Evolutionary conservation across 2,888 invertebrate species (phyloP).

Genomic region (Eupithecia subfuscata): DNA sequence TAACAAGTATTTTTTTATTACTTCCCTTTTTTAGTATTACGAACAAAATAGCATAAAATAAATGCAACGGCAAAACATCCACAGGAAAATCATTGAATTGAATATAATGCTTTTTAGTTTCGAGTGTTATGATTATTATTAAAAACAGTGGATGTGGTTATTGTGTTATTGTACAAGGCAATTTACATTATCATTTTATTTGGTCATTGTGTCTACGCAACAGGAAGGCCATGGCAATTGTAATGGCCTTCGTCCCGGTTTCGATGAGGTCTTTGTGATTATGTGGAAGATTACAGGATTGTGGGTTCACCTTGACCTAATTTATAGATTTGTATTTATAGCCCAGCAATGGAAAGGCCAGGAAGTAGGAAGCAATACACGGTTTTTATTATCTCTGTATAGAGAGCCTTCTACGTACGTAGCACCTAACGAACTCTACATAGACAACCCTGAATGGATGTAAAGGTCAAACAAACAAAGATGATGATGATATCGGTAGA

Average conservation of each 20-base stretch:
- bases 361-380: neutral
- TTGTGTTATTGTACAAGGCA: neutral
- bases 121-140: neutral
- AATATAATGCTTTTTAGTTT: neutral
- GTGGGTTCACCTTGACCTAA: constrained; percentile 7
- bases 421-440: neutral
- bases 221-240: constrained; percentile 30
- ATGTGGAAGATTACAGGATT: neutral
- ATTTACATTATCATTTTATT: constrained; percentile 21
- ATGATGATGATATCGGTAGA: neutral
- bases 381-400: neutral
- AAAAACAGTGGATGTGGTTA: neutral
- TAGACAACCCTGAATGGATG: too few species aligned
- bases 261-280: neutral
- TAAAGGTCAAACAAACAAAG: neutral
- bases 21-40: too few species aligned
- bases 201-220: constrained; percentile 26
- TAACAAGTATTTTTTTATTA: too few species aligned
- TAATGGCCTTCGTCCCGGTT: constrained; percentile 34
- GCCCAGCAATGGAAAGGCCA: neutral
- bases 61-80: neutral
- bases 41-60: neutral
- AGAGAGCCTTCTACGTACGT: neutral
- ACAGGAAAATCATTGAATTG: neutral
- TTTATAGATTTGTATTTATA: neutral